Evolutionary conservation across 1,140 invertebrate species (phyloP).

Genomic region (Amphibalanus amphitrite): DNA sequence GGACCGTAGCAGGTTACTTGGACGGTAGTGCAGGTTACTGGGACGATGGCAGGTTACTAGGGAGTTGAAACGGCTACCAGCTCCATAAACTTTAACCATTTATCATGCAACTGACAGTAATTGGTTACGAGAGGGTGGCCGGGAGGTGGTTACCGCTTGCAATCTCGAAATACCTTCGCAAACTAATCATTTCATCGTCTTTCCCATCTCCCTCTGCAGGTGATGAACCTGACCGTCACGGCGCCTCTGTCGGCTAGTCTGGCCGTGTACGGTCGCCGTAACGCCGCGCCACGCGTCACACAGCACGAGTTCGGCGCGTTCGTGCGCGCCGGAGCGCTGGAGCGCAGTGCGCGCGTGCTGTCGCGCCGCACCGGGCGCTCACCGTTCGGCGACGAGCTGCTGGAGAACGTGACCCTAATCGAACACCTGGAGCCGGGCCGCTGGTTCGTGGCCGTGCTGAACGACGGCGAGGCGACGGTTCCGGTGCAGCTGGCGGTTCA

Average conservation of each 20-base stretch:
- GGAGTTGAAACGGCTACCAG: no score
- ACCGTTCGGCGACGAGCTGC: conserved; percentile 32
- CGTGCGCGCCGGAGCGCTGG: conserved; percentile 33
- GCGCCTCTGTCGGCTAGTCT: conserved; percentile 78
- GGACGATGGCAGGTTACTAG: no score
- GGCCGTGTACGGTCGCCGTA: conserved; percentile 78
- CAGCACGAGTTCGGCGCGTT: conserved; percentile 92
- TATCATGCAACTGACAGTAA: no score
- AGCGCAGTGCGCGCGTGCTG: conserved; percentile 15
- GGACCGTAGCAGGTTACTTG: no score
- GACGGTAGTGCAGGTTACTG: no score
- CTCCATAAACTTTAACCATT: no score
- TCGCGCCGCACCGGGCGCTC: conserved; percentile 9
- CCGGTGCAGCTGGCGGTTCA: conserved; percentile 39
- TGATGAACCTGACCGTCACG: conserved; percentile 52
- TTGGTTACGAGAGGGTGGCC: no score
- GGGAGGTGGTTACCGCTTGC: no score
- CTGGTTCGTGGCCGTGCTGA: conserved; percentile 91
- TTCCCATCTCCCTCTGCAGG: not conserved
- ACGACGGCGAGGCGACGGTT: conserved; percentile 72
- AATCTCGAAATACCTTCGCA: no score
- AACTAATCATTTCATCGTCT: no score
- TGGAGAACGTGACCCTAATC: conserved; percentile 62
- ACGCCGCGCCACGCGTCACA: conserved; percentile 79
- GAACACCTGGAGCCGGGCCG: conserved; percentile 75